A percentile compares a stretch with the other conserved stretches of the same genome.
Evolutionary conservation across 2,113 vertebrate genomes (phyloP).

Genomic region (Eretmodus cyanostictus): DNA sequence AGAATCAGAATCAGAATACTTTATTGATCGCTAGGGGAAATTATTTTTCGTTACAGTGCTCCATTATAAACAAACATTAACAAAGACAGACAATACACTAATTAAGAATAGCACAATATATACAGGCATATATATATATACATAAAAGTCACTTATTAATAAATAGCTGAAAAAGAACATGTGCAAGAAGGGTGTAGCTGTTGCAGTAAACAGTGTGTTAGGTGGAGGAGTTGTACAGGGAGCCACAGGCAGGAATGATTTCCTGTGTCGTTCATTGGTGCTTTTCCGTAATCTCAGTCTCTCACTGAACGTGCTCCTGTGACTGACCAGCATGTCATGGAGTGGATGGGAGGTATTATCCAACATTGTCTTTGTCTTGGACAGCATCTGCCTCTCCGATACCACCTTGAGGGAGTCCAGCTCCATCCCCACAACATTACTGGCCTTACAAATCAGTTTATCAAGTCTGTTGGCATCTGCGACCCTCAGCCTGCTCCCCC

Average conservation of each 20-base stretch:
- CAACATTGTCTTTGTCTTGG: no score
- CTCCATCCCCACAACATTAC: no score
- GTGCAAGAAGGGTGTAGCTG: background rate
- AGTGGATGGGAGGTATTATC: background rate
- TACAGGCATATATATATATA: background rate
- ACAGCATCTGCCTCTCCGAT: no score
- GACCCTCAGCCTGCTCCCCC: no score
- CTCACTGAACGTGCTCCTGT: rapidly evolving
- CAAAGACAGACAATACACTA: background rate
- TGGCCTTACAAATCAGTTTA: no score
- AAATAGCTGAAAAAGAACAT: background rate
- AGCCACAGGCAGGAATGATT: background rate
- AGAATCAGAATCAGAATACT: background rate
- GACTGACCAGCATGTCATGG: background rate
- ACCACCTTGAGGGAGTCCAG: no score
- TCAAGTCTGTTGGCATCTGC: no score
- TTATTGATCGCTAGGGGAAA: background rate
- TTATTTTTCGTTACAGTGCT: background rate
- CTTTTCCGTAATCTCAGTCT: background rate
- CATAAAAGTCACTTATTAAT: background rate
- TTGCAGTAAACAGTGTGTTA: background rate
- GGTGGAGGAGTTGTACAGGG: background rate
- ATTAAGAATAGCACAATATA: background rate
- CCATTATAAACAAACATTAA: background rate
- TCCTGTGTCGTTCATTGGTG: background rate